Evolutionary conservation across 2,113 vertebrate species (phyloP).

Genomic region (Gymnogyps californianus): DNA sequence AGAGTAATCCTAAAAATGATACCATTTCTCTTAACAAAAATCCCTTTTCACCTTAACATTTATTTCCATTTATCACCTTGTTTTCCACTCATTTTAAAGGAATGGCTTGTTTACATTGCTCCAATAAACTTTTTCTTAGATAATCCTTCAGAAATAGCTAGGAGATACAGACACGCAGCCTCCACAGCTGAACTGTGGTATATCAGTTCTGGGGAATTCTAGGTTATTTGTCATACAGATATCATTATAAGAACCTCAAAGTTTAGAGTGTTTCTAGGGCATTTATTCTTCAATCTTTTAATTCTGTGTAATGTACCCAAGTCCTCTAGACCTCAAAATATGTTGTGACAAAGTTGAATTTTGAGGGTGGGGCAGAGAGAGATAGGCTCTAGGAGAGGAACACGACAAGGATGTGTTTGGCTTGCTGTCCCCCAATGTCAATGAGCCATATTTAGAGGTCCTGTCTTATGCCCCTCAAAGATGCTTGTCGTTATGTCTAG

Average conservation of each 20-base stretch:
- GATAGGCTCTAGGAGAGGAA: neutral
- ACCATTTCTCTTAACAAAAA: neutral
- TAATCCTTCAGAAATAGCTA: neutral
- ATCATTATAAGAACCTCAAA: neutral
- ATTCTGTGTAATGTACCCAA: neutral
- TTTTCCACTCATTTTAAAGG: neutral
- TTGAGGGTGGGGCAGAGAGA: neutral
- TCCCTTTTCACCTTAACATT: neutral
- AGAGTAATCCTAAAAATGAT: neutral
- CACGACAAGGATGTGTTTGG: accelerated
- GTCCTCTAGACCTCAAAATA: neutral
- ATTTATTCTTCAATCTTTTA: neutral
- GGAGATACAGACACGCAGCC: neutral
- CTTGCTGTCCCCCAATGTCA: neutral
- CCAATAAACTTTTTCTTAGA: neutral
- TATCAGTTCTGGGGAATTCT: neutral
- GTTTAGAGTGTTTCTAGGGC: neutral
- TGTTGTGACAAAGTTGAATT: neutral
- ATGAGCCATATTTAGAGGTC: neutral
- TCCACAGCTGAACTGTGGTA: neutral
- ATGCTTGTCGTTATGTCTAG: neutral
- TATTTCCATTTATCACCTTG: neutral
- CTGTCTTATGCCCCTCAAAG: neutral
- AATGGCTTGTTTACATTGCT: neutral
- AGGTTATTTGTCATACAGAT: neutral